phyloP scores from a whole-genome alignment of 2,797 vertebrate genomes.

The Anguilla pacifica region DNA sequence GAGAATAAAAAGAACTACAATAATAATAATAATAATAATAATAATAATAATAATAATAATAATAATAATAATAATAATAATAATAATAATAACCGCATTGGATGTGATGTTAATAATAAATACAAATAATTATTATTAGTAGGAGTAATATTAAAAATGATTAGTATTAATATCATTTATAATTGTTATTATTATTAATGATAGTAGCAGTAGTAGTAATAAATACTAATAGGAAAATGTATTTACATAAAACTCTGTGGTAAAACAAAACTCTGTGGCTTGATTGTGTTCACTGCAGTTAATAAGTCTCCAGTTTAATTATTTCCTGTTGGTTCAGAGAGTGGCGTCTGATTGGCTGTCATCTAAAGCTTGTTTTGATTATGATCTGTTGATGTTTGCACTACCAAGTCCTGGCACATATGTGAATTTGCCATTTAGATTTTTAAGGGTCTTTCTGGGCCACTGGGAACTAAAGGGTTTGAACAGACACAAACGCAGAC shows the following conservation, averaged over 20 bases:
- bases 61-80: too few relatives aligned
- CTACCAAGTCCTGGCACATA: not conserved
- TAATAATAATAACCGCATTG: too few relatives aligned
- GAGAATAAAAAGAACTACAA: too few relatives aligned
- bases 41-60: too few relatives aligned
- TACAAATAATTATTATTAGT: too few relatives aligned
- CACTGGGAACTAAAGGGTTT: not conserved
- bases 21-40: too few relatives aligned
- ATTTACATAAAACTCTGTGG: too few relatives aligned
- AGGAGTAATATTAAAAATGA: not conserved
- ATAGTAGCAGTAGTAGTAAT: too few relatives aligned
- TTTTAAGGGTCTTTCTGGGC: not conserved
- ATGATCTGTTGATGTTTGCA: not conserved
- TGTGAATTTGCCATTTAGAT: not conserved
- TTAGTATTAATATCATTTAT: not conserved
- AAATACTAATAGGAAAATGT: too few relatives aligned
- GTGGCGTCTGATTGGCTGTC: not conserved
- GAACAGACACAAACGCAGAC: not conserved
- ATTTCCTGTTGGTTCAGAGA: not conserved
- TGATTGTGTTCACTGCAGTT: not conserved
- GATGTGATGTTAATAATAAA: too few relatives aligned
- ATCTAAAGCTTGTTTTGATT: not conserved
- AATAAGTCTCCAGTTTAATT: not conserved
- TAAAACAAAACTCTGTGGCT: too few relatives aligned
- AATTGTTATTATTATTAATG: not conserved